A percentile compares a stretch with the other conserved stretches of the same genome.
phyloP scores from a whole-genome alignment of 2,888 invertebrate species.

The Mechanitis messenoides region DNA sequence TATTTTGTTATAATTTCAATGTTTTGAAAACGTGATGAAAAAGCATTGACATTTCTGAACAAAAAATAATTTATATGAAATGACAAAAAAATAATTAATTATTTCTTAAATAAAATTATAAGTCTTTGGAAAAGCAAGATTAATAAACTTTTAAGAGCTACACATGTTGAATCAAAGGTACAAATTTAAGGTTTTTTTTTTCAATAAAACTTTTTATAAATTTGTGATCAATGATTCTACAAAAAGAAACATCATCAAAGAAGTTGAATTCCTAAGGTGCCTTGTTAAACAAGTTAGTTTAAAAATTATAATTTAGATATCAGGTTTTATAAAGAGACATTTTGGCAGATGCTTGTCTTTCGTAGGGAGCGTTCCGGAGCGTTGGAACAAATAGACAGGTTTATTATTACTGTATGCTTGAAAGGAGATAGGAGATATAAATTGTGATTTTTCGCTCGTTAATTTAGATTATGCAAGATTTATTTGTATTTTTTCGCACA shows the following conservation, averaged over 20 bases:
- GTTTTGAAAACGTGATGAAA: no score
- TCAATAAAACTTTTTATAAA: background rate
- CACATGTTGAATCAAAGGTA: no score
- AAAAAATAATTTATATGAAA: no score
- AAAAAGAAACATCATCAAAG: background rate
- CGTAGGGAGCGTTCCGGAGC: conserved; percentile 17
- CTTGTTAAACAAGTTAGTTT: conserved; percentile 17
- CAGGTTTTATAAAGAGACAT: conserved; percentile 24
- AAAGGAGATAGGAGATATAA: background rate
- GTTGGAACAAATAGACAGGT: conserved; percentile 12
- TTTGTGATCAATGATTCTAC: background rate
- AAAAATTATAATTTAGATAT: conserved; percentile 26
- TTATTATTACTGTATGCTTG: conserved; percentile 1
- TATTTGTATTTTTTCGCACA: no score
- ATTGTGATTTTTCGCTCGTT: background rate
- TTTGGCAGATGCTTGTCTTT: conserved; percentile 27
- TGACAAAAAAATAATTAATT: no score
- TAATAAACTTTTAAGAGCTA: no score
- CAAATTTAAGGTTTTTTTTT: background rate
- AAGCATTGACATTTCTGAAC: no score
- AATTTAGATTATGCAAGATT: no score
- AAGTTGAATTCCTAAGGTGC: background rate
- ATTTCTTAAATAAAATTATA: no score
- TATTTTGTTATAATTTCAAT: no score
- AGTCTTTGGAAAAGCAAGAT: no score